Conservation (phyloP, 2,888 invertebrate species). For the Drosophila nigricruria region DNA sequence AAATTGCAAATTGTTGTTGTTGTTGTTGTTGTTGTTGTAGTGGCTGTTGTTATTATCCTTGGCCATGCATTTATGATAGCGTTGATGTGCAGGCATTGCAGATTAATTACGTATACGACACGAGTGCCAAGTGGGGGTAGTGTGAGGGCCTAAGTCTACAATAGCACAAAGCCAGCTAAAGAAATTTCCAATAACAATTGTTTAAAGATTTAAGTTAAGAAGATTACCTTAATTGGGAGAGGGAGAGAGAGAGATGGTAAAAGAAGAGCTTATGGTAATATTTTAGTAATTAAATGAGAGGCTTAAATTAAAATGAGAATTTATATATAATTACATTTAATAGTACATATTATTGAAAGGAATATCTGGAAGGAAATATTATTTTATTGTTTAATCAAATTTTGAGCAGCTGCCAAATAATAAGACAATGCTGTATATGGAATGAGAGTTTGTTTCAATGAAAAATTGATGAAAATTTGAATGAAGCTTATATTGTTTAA, state of each 20-base stretch:
- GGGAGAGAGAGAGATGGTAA: neutral
- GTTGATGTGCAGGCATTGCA: conserved; percentile 46
- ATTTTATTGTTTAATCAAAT: no score
- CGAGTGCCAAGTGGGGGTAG: neutral
- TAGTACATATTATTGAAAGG: neutral
- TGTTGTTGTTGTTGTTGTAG: conserved; percentile 29
- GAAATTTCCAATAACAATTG: neutral
- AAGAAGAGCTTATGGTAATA: neutral
- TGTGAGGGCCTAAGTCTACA: neutral
- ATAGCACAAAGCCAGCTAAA: conserved; percentile 7
- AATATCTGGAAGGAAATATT: neutral
- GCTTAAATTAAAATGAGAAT: neutral
- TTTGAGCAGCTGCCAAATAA: no score
- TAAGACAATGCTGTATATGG: no score
- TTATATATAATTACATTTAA: neutral
- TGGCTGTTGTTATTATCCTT: conserved; percentile 28
- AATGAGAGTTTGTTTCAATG: no score
- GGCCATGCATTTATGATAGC: conserved; percentile 55
- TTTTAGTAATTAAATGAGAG: conserved; percentile 1
- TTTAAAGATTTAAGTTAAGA: neutral
- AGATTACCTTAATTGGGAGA: neutral
- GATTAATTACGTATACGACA: conserved; percentile 57
- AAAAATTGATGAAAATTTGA: no score
- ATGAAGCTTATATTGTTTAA: no score
- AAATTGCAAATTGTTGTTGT: conserved; percentile 34